Percentiles rank a stretch among this genome's conserved stretches.
These are phyloP conservation scores for Leptoteleia sp. DNA, from an alignment of 1,140 invertebrate species.

Conservation along the genomic window DNA sequence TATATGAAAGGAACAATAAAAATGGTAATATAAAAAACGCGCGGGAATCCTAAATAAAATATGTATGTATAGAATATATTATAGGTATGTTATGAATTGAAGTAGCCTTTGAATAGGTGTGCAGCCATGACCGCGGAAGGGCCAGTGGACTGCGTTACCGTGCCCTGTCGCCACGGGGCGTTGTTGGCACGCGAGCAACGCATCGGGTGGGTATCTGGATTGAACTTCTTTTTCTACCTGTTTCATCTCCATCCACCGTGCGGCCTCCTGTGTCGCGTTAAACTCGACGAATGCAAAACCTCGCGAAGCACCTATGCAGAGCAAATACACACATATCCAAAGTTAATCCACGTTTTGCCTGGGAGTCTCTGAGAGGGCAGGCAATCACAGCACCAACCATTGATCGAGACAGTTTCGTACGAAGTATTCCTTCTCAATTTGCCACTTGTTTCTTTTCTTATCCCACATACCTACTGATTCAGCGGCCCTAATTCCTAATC, in stretches of 20 bases:
- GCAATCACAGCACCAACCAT: slow-evolving; percentile 82
- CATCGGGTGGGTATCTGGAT: slow-evolving; percentile 78
- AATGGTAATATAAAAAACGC: slow-evolving; percentile 57
- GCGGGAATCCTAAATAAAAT: slow-evolving; percentile 74
- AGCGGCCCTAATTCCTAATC: slow-evolving; percentile 37
- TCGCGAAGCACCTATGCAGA: slow-evolving; percentile 90
- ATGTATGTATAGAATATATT: slow-evolving; percentile 69
- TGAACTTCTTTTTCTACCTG: slow-evolving; percentile 87
- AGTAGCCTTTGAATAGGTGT: slow-evolving; percentile 79
- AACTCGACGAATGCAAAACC: slow-evolving; percentile 98
- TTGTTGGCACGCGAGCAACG: slow-evolving; percentile 79
- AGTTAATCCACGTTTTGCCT: slow-evolving; percentile 82
- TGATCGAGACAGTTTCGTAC: slow-evolving; percentile 77
- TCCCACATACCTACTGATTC: slow-evolving; percentile 65
- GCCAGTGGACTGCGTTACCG: slow-evolving; percentile 79
- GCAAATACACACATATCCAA: slow-evolving; percentile 83
- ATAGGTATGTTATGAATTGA: slow-evolving; percentile 76
- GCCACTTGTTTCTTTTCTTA: slow-evolving; percentile 71
- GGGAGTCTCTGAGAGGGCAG: slow-evolving; percentile 81
- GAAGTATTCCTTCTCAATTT: slow-evolving; percentile 76
- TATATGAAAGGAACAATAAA: slow-evolving; percentile 29
- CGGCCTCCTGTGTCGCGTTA: slow-evolving; percentile 92
- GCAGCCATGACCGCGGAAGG: slow-evolving; percentile 77
- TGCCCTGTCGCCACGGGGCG: slow-evolving; percentile 80
- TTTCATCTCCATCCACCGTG: slow-evolving; percentile 95